These are phyloP conservation scores for Chlorops oryzae DNA, from an alignment of 1,140 invertebrate species.

Conservation along the genomic window DNA sequence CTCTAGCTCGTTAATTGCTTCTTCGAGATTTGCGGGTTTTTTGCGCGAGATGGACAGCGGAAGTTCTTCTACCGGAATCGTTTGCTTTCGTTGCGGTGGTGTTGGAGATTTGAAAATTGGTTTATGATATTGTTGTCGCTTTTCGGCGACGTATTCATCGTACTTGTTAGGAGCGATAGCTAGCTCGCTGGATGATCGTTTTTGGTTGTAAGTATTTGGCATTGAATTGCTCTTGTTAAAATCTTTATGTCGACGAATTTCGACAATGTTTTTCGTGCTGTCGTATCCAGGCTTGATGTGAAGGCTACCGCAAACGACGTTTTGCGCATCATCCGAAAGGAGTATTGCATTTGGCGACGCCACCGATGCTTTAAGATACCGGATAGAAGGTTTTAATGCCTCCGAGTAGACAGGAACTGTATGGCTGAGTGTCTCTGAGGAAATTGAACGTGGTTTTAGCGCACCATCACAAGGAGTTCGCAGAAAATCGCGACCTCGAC, in stretches of 20 bases:
- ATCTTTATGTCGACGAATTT: conserved; percentile 30
- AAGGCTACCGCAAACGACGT: conserved; percentile 34
- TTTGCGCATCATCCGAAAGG: conserved; percentile 16
- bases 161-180: conserved; percentile 28
- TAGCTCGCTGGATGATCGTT: conserved; percentile 29
- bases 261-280: conserved; percentile 23
- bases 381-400: conserved; percentile 30
- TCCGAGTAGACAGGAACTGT: conserved; percentile 42
- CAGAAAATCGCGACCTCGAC: conserved; percentile 2
- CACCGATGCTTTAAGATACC: neutral
- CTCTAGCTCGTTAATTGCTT: conserved; percentile 80
- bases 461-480: neutral
- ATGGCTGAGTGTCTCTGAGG: conserved; percentile 29
- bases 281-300: conserved; percentile 30
- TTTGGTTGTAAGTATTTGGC: conserved; percentile 29
- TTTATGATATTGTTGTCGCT: conserved; percentile 29
- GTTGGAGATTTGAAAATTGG: conserved; percentile 8
- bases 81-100: conserved; percentile 16
- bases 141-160: conserved; percentile 41
- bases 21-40: conserved; percentile 72
- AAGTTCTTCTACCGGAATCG: conserved; percentile 27
- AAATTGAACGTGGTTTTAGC: conserved; percentile 36
- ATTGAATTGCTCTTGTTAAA: conserved; percentile 36
- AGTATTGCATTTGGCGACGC: neutral
- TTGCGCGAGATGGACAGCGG: conserved; percentile 30